Evolutionary conservation across 1,140 invertebrate genomes (phyloP), one percentile per base, ranked within the genome.

Genomic region (Platyscapa corneri): DNA sequence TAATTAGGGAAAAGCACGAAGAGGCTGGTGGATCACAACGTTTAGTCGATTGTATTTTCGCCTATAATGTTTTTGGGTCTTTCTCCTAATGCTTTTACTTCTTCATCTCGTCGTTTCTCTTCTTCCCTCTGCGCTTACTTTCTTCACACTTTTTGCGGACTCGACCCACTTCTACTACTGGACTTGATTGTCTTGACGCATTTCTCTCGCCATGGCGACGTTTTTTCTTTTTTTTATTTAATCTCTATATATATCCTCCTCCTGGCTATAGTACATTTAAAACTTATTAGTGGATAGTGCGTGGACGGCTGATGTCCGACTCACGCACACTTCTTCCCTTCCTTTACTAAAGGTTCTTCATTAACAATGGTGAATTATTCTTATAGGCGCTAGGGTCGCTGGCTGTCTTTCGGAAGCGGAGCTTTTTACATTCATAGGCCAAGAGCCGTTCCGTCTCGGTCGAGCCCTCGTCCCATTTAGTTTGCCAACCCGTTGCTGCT

Each of bases 181-280:
- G 88, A 88, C 88, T 91, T 91, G 91, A 93, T 91, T 91, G 90
- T 92, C 91, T 91, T 90, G 88, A 91, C 91, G 91, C 91, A 88
- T 90, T 92, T 92, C 91, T 91, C 87, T 88, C 70, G 72, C 10
- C 82, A n/a, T 77, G 53, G 16, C 56, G 72, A 76, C 82, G 70
- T 65, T 64, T 46, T 46, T 46, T 46, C 42, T 64, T 46, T 46
- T 46, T 46, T 56, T 39, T 78, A 53, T 60, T 79, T 74, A n/a
- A 67, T 78, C 3, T 42, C 30, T 70, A 56, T 79, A 82, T 64
- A n/a, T n/a, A 74, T 18, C 23, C 37, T 27, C 16, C 30, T 34
- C 34, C 85, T 86, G 32, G 0, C 10, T 81, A 5, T 64, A 27
- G 14, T 81, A 81, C 78, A 81, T 46, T 76, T 76, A 30, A 76